Base-by-base conservation (phyloP, 2,888 invertebrate genomes). In the Drosophila incognita region DNA sequence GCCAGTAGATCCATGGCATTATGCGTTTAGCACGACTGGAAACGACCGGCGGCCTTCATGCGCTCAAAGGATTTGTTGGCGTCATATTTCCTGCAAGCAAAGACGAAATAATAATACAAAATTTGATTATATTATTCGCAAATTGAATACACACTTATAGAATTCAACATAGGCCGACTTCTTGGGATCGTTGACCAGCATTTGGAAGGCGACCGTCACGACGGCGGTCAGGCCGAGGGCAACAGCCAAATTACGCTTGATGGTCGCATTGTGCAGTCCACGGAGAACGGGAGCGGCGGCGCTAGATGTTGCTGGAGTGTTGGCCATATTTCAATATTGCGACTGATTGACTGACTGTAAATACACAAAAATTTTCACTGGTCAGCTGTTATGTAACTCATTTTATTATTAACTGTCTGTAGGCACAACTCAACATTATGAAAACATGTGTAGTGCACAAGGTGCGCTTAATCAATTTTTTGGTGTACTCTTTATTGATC, bases 121-220 rank as follows among this genome's bases (percentile, higher is more conserved):
- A 13, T 24, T n/a, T 15, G 4, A 42, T 46, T 24, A 24, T 15
- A 15, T 15, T 46, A 46, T 8, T 46, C 4, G 21, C n/a, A 21
- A 46, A 38, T 36, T 29, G 0, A 48, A 54, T 72, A 74, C 94
- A 94, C 94, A 97, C 97, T 94, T 95, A 94, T 97, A 97, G 92
- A 95, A 97, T 40, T 96, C 95, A 46, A 94, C 95, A 83, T 97
- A 97, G 58, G 92, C 93, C 13, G 92, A 90, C 81, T 94, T 95
- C 62, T 95, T 94, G 0, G 94, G 94, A 52, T 94, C 93, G 59
- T 93, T 94, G 29, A 95, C 81, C 0, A 94, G 38, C 0, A 94
- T 4, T 82, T 96, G 95, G 69, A 93, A 92, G 1, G 92, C 91
- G 0, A 93, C 52, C 0, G 94, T 95, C 4, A 92, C 90, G 0